Evolutionary conservation across 2,888 invertebrate genomes (phyloP).

Genomic region (Balanococcus diminutus): DNA sequence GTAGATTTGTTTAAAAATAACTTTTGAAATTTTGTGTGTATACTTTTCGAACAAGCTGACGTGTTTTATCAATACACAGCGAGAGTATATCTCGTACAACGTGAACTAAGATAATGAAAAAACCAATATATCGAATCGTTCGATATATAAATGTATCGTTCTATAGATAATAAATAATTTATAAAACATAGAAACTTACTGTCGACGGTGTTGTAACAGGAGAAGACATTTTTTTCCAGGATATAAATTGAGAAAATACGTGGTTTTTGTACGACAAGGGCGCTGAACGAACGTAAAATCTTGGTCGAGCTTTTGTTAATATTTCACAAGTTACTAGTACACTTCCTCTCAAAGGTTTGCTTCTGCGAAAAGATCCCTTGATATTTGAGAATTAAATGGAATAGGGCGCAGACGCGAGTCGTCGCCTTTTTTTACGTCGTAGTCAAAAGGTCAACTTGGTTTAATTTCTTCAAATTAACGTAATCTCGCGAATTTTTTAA

Average conservation of each 20-base stretch:
- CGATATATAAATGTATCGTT: no score
- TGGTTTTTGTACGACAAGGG: not conserved
- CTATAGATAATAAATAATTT: not conserved
- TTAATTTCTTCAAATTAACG: conserved; percentile 27
- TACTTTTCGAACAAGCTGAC: not conserved
- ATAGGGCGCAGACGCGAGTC: conserved; percentile 43
- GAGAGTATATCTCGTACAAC: not conserved
- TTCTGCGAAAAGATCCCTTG: conserved; percentile 41
- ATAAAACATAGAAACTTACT: not conserved
- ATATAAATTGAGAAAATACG: conserved; percentile 5
- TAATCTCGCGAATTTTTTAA: not conserved
- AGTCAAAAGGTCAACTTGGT: conserved; percentile 34
- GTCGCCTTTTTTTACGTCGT: conserved; percentile 45
- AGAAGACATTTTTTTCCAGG: conserved; percentile 7
- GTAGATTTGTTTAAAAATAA: not conserved
- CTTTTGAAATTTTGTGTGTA: not conserved
- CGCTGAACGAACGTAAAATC: conserved; percentile 21
- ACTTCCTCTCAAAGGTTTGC: conserved; percentile 50
- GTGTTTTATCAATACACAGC: conserved; percentile 1
- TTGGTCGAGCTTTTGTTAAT: conserved; percentile 31
- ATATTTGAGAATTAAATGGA: conserved; percentile 46
- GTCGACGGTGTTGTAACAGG: conserved; percentile 32
- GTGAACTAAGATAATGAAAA: not conserved
- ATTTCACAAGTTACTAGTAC: conserved; percentile 41
- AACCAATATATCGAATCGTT: not conserved